Evolutionary conservation across 2,888 invertebrate genomes (phyloP).

Genomic region (Orthonevra nobilis): DNA sequence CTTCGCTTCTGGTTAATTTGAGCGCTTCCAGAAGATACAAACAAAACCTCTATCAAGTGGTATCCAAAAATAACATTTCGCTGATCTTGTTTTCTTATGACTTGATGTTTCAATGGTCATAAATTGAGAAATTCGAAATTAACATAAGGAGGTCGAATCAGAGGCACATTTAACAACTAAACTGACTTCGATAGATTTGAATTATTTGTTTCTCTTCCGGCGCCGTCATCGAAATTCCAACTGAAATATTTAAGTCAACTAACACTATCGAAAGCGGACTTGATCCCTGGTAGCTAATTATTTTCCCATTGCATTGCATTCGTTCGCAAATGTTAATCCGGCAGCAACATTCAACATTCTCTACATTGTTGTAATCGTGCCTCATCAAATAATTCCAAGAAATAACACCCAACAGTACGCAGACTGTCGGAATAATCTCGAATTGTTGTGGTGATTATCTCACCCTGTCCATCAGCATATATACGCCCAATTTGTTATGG

Average conservation of each 20-base stretch:
- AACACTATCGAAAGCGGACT: too few species aligned
- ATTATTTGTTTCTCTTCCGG: background rate
- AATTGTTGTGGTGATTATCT: conserved; percentile 27
- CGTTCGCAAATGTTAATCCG: too few species aligned
- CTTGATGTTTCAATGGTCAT: background rate
- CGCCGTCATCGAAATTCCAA: background rate
- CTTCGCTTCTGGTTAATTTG: too few species aligned
- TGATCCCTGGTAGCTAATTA: too few species aligned
- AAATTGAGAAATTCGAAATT: background rate
- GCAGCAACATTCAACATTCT: too few species aligned
- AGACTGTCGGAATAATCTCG: conserved; percentile 31
- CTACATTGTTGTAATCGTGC: too few species aligned
- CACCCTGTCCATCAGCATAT: conserved; percentile 5
- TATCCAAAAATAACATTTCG: too few species aligned
- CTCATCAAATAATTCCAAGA: background rate
- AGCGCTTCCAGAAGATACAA: too few species aligned
- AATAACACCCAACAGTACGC: background rate
- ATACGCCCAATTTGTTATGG: conserved; percentile 13
- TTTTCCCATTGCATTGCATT: too few species aligned
- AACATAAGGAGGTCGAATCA: background rate
- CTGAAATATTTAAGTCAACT: too few species aligned
- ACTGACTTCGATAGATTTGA: background rate
- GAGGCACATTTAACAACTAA: background rate
- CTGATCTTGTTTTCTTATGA: background rate
- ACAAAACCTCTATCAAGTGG: too few species aligned